A percentile compares a stretch with the other conserved stretches of the same genome.
Evolutionary conservation across 2,797 vertebrate genomes (phyloP).

Genomic region (Diceros bicornis): DNA sequence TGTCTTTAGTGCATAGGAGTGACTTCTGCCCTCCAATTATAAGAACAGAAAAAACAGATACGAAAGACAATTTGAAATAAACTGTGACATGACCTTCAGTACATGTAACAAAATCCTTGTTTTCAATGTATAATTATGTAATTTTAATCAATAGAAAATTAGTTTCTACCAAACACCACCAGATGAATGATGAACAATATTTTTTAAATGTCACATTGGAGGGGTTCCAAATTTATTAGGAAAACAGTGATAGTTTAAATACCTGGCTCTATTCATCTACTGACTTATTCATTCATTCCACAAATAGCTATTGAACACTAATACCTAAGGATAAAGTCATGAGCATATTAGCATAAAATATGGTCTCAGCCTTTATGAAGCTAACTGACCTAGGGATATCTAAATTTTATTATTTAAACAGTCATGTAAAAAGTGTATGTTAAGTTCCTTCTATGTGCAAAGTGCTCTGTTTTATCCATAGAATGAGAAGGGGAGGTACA

Average conservation of each 20-base stretch:
- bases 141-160: conserved; percentile 6
- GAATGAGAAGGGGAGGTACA: background rate
- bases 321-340: background rate
- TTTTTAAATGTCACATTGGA: background rate
- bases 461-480: background rate
- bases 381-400: background rate
- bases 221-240: background rate
- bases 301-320: background rate
- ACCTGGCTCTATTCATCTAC: background rate
- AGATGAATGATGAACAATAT: background rate
- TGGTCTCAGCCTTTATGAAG: background rate
- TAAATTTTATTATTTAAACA: background rate
- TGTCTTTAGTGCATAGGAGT: background rate
- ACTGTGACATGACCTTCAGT: background rate
- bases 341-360: background rate
- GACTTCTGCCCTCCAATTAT: background rate
- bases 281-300: background rate
- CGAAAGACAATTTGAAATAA: background rate
- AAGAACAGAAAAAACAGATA: background rate
- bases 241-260: background rate
- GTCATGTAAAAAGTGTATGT: background rate
- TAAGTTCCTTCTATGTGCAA: background rate
- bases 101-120: background rate
- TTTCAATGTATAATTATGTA: background rate
- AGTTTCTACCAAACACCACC: background rate